Conservation (phyloP, 2,888 invertebrate species). For the Leptinotarsa tumamoca region DNA sequence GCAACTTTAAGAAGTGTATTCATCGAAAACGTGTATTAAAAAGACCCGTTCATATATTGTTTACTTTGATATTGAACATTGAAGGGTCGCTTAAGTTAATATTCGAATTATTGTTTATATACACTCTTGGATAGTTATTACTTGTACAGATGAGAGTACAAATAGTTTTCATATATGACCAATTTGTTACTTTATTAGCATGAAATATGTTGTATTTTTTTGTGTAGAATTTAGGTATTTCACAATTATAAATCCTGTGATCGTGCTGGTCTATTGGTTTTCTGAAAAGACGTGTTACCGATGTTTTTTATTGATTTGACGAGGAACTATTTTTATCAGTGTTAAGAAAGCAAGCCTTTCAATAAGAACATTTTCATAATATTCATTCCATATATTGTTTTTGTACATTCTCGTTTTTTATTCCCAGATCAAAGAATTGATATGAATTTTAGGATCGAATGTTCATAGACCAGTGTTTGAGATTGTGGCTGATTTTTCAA, state of each 20-base stretch:
- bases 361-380: neutral
- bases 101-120: conserved; percentile 22
- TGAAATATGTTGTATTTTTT: conserved; percentile 41
- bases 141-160: conserved; percentile 56
- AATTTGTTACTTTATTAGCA: conserved; percentile 50
- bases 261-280: conserved; percentile 47
- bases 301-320: no score
- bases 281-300: neutral
- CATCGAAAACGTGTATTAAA: conserved; percentile 55
- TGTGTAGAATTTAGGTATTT: conserved; percentile 41
- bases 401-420: neutral
- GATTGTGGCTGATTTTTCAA: conserved; percentile 62
- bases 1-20: conserved; percentile 59
- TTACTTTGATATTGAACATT: conserved; percentile 45
- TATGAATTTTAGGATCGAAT: neutral
- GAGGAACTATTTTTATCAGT: neutral
- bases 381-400: neutral
- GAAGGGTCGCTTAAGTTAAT: conserved; percentile 43
- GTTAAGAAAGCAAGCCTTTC: neutral
- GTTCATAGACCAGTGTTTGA: conserved; percentile 52
- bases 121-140: conserved; percentile 44
- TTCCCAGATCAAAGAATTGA: neutral
- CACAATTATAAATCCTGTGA: conserved; percentile 62
- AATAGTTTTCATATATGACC: conserved; percentile 57
- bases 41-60: conserved; percentile 41